Conservation (phyloP, 2,888 invertebrate genomes). For the Ptychoptera albimana region DNA sequence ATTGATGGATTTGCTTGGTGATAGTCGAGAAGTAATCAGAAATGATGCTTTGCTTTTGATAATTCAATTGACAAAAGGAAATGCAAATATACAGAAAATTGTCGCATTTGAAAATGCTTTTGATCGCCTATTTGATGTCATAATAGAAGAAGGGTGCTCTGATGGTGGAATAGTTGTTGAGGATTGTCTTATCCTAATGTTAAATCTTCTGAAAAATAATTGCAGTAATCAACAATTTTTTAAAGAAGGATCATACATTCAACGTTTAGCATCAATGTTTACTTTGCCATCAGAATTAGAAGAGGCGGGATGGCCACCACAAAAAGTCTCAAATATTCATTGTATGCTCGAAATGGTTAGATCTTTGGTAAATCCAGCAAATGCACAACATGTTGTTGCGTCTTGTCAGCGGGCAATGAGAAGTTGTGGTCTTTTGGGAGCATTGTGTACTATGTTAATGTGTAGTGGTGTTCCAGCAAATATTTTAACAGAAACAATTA, state of each 20-base stretch:
- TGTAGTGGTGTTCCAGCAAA: conserved; percentile 93
- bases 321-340: conserved; percentile 88
- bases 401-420: conserved; percentile 83
- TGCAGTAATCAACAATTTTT: conserved; percentile 97
- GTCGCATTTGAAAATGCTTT: conserved; percentile 99
- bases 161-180: conserved; percentile 97
- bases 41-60: conserved; percentile 87
- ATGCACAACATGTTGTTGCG: conserved; percentile 64
- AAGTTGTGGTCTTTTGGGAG: conserved; percentile 63
- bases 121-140: conserved; percentile 85
- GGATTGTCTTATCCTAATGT: conserved; percentile 84
- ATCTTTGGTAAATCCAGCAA: conserved; percentile 84
- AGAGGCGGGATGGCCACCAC: conserved; percentile 75
- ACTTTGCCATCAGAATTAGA: conserved; percentile 52
- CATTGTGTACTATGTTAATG: conserved; percentile 82
- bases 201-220: conserved; percentile 88
- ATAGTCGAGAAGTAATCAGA: conserved; percentile 86
- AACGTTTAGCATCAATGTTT: conserved; percentile 79
- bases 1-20: conserved; percentile 88
- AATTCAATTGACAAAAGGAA: conserved; percentile 74
- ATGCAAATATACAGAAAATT: conserved; percentile 96
- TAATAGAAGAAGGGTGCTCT: conserved; percentile 77
- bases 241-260: conserved; percentile 93
- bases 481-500: conserved; percentile 90
- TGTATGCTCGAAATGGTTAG: conserved; percentile 82